These are phyloP conservation scores for Plectrocnemia conspersa DNA, from an alignment of 1,140 invertebrate genomes.

Conservation along the genomic window DNA sequence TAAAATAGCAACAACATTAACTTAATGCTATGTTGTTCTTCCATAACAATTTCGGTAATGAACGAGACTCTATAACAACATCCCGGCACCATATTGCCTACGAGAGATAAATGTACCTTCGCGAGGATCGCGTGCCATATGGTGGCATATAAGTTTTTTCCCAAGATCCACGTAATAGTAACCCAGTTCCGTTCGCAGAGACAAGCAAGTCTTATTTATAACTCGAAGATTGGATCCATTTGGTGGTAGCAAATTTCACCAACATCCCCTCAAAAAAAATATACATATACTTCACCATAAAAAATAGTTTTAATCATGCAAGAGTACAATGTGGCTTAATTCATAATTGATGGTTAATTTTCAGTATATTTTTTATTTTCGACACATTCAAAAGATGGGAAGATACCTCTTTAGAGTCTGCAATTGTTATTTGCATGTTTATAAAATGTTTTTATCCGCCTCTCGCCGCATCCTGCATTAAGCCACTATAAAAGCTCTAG, in stretches of 20 bases:
- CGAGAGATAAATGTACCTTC: slow-evolving; percentile 12
- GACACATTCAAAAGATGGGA: too few relatives aligned
- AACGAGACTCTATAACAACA: slow-evolving; percentile 8
- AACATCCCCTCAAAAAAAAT: too few relatives aligned
- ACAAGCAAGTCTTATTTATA: too few relatives aligned
- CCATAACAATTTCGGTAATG: slow-evolving; percentile 9
- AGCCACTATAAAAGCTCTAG: slow-evolving; percentile 26
- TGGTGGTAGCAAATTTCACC: too few relatives aligned
- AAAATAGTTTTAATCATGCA: too few relatives aligned
- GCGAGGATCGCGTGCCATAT: slow-evolving; percentile 14
- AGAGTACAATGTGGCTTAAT: too few relatives aligned
- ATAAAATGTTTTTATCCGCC: slow-evolving; percentile 31
- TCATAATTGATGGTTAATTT: too few relatives aligned
- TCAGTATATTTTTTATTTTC: too few relatives aligned
- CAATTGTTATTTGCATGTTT: slow-evolving; percentile 21
- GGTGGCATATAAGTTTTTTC: slow-evolving; percentile 6
- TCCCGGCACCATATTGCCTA: slow-evolving; percentile 20
- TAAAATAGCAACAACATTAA: neutral
- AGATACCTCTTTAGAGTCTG: too few relatives aligned
- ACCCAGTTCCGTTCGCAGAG: slow-evolving; percentile 6
- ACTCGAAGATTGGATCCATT: too few relatives aligned
- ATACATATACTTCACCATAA: too few relatives aligned
- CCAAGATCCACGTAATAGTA: neutral
- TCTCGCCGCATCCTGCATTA: slow-evolving; percentile 31
- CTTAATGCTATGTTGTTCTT: neutral